Evolutionary conservation across 2,113 vertebrate species (phyloP).

Genomic region (Pleuronectes platessa): DNA sequence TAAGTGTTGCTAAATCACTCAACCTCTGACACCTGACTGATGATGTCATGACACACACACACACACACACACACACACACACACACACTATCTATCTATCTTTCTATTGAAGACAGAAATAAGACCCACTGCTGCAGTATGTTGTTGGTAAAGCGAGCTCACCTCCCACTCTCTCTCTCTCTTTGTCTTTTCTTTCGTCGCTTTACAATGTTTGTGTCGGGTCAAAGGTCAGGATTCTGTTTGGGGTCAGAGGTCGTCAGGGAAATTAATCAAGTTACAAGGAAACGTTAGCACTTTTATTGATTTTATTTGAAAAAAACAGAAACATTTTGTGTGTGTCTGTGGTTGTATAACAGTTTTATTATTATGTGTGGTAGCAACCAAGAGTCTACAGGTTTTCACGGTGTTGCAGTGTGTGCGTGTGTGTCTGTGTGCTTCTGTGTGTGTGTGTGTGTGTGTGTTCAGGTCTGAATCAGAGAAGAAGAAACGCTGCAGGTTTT

Average conservation of each 20-base stretch:
- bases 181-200: neutral
- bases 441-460: neutral
- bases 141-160: neutral
- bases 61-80: constrained; percentile 17
- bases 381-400: neutral
- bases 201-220: neutral
- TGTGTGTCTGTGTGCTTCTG: neutral
- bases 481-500: constrained; percentile 56
- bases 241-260: neutral
- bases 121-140: neutral
- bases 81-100: neutral
- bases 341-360: neutral
- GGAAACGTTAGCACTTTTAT: neutral
- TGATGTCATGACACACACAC: constrained; percentile 51
- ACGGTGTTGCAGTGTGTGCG: neutral
- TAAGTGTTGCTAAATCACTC: constrained; percentile 56
- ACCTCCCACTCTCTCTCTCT: neutral
- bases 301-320: neutral
- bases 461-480: constrained; percentile 51
- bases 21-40: constrained; percentile 27
- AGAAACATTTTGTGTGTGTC: neutral
- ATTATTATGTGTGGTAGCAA: neutral
- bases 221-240: neutral
- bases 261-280: neutral
- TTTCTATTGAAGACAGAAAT: neutral